These are phyloP conservation scores for Neotoma lepida DNA, from an alignment of 2,113 vertebrate species.

Conservation along the genomic window DNA sequence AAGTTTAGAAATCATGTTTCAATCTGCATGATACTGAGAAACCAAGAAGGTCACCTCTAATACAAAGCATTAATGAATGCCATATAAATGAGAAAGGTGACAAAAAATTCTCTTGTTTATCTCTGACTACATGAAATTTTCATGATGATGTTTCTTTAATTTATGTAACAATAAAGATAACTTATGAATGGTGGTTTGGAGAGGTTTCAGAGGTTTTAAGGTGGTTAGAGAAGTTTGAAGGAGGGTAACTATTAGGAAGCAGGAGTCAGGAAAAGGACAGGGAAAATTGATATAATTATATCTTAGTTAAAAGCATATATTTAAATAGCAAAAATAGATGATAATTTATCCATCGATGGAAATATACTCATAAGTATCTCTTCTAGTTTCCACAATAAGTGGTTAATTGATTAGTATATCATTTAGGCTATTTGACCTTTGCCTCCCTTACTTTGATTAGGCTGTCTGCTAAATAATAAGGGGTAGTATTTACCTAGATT, in stretches of 20 bases:
- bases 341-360: not conserved
- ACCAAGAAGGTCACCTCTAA: not conserved
- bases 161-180: not conserved
- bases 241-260: not conserved
- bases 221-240: not conserved
- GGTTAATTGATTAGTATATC: not conserved
- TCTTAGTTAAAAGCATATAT: not conserved
- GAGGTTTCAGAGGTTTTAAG: not conserved
- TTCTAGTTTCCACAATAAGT: not conserved
- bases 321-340: not conserved
- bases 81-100: not conserved
- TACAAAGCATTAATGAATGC: not conserved
- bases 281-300: not conserved
- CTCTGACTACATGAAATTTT: not conserved
- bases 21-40: not conserved
- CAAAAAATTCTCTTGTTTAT: not conserved
- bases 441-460: accelerated
- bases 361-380: not conserved
- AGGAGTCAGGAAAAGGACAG: not conserved
- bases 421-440: not conserved
- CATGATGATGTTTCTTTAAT: not conserved
- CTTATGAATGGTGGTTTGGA: not conserved
- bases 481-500: not conserved
- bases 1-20: not conserved
- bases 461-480: not conserved